A percentile compares a stretch with the other conserved stretches of the same genome.
Conservation (phyloP, 1,140 invertebrate species). For the Linepithema humile region DNA sequence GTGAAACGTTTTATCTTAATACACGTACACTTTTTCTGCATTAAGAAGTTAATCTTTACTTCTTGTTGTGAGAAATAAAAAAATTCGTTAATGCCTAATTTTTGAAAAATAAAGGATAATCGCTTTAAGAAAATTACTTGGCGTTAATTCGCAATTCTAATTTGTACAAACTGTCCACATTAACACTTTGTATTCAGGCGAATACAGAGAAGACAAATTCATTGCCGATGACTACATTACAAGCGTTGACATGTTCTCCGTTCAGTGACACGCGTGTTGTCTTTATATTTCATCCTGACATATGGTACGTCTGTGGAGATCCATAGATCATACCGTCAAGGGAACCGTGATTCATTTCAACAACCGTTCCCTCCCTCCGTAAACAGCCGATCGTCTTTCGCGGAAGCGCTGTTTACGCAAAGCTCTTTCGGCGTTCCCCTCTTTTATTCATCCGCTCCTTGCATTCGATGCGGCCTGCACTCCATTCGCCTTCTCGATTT, state of each 20-base stretch:
- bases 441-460: not conserved
- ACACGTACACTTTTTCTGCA: not conserved
- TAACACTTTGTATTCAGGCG: not conserved
- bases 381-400: conserved; percentile 58
- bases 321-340: not conserved
- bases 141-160: not conserved
- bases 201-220: not conserved
- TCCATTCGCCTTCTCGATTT: not conserved
- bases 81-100: too few species aligned
- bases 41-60: too few species aligned
- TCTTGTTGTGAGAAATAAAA: too few species aligned
- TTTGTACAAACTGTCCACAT: not conserved
- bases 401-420: conserved; percentile 49
- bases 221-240: not conserved
- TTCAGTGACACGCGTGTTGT: not conserved
- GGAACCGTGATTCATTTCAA: conserved; percentile 8
- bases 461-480: not conserved
- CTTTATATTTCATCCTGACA: not conserved
- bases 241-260: not conserved
- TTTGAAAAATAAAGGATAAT: too few species aligned
- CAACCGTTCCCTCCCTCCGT: not conserved
- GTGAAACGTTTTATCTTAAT: not conserved
- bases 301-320: not conserved
- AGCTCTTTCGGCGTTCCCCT: not conserved
- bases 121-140: too few species aligned